Base-by-base conservation (phyloP, 2,113 vertebrate genomes). In the Sclerurus mexicanus region DNA sequence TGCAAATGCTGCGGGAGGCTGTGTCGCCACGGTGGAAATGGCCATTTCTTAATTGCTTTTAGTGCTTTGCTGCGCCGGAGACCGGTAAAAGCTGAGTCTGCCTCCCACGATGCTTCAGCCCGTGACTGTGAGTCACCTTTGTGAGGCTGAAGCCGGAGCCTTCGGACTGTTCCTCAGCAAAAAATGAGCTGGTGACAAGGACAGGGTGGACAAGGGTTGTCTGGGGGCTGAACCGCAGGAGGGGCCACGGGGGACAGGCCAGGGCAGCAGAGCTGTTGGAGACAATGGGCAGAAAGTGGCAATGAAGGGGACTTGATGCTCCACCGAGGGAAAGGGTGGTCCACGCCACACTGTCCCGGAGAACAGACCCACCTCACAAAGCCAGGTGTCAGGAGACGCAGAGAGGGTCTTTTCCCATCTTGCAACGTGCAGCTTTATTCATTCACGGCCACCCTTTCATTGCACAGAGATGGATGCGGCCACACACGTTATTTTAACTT, bases 401-500 rank as follows among this genome's bases (percentile, higher is more conserved):
- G 13, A 50, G n/a, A 19, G 44, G 30, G 3, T 8, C 72, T 75
- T 59, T 60, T 20, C 16, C 67, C 33, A 7, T 30, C 47, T 27
- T 7, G 23, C 72, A 92, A 72, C 2, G 14, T 35, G 14, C 28
- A 56, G 15, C 71, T 75, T 47, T 56, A 40, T 84, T 68, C 66
- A 56, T 68, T 64, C 1, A 0, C 63, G 84, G 82, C 72, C 60
- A 42, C 80, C 87, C 72, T 46, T 73, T 64, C 23, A 9, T 10
- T 17, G 52, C 79, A 19, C 0, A 1, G 91, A 90, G 93, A 76
- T 27, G 76, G 87, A 94, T 90, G 80, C 12, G 59, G 31, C 17
- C 12, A 0, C 90, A 59, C 79, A 33, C 42, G 22, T 90, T 93
- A 63, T 68, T 96, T 93, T 82, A 93, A 88, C 89, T 92, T 50